Evolutionary conservation across 2,888 invertebrate species (phyloP).

Genomic region (Dryomyza anilis): DNA sequence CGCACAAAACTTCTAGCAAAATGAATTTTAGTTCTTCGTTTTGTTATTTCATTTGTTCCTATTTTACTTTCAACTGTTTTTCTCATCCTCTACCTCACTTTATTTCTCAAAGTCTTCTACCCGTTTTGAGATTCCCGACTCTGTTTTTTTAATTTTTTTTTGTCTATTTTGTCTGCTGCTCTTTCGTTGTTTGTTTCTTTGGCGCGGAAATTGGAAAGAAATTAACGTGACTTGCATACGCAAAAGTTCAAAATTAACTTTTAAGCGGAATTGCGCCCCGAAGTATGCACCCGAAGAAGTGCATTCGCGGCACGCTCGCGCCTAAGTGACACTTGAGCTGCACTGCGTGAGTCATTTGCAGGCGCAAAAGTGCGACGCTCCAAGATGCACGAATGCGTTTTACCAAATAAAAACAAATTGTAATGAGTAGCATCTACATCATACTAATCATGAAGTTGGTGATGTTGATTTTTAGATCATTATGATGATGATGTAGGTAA

Average conservation of each 20-base stretch:
- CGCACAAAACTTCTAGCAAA: constrained; percentile 18
- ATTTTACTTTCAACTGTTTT: not conserved
- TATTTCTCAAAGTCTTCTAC: too few species aligned
- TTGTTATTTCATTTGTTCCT: not conserved
- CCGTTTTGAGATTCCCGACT: too few species aligned
- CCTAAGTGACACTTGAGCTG: constrained; percentile 38
- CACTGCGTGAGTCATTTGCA: too few species aligned
- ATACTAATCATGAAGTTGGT: too few species aligned
- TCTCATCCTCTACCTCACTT: not conserved
- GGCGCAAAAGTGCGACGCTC: too few species aligned
- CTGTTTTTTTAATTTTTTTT: constrained; percentile 3
- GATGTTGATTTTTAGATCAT: too few species aligned
- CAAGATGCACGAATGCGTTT: too few species aligned
- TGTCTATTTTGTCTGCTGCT: not conserved
- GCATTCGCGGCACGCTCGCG: constrained; percentile 31
- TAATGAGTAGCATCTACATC: too few species aligned
- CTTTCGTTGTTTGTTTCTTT: not conserved
- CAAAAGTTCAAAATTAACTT: constrained; percentile 29
- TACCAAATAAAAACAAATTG: too few species aligned
- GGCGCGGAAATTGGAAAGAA: constrained; percentile 23
- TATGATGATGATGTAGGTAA: too few species aligned
- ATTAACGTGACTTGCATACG: constrained; percentile 38
- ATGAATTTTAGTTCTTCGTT: not conserved
- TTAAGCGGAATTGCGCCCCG: constrained; percentile 28
- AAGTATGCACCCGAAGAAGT: constrained; percentile 24